Evolutionary conservation across 2,113 vertebrate genomes (phyloP).

Genomic region (Hippolais icterina): DNA sequence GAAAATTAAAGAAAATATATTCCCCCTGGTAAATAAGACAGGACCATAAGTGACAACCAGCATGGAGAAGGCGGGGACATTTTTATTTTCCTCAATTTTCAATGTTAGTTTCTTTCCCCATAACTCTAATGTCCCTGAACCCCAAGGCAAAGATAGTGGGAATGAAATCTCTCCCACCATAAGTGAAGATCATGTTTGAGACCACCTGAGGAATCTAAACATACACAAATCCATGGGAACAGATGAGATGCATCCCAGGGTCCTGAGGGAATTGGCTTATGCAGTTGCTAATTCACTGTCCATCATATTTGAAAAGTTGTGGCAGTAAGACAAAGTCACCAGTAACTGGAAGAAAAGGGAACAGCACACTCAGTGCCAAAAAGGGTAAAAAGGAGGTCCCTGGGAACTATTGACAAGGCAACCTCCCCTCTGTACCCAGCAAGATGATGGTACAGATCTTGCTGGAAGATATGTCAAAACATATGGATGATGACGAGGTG

Average conservation of each 20-base stretch:
- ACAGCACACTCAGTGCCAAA: neutral
- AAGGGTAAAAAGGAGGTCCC: neutral
- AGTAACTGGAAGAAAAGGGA: neutral
- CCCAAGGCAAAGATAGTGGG: neutral
- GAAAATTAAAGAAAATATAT: neutral
- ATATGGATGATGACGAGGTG: neutral
- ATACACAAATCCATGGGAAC: neutral
- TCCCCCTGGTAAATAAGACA: neutral
- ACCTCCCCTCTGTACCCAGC: neutral
- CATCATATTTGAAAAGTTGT: neutral
- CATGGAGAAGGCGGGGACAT: neutral
- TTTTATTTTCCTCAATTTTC: neutral
- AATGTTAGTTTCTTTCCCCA: neutral
- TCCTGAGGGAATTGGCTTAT: neutral
- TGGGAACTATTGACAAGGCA: neutral
- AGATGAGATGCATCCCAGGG: neutral
- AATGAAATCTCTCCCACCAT: neutral
- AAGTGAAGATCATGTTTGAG: rapidly evolving
- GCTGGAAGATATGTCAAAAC: neutral
- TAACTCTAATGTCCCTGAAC: neutral
- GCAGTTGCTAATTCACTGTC: neutral
- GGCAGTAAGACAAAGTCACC: neutral
- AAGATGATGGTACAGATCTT: neutral
- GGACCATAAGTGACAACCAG: neutral
- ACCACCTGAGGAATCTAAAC: neutral